phyloP scores from a whole-genome alignment of 1,140 invertebrate genomes.

The Sitodiplosis mosellana region DNA sequence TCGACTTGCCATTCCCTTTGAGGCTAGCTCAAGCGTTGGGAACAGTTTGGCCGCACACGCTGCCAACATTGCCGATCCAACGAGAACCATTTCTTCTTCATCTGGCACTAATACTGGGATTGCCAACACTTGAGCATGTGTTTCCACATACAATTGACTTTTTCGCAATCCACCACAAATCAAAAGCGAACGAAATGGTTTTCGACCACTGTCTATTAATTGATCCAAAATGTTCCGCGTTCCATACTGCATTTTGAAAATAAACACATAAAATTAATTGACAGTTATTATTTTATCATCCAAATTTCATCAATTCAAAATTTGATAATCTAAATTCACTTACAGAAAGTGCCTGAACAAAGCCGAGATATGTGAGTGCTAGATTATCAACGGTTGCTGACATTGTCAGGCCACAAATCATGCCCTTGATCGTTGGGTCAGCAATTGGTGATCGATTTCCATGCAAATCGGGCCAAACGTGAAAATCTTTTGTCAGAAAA shows the following conservation, averaged over 20 bases:
- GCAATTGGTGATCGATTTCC: slow-evolving; percentile 86
- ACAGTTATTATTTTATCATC: too few species aligned
- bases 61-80: slow-evolving; percentile 77
- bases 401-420: slow-evolving; percentile 62
- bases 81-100: slow-evolving; percentile 63
- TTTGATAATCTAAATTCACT: slow-evolving; percentile 23
- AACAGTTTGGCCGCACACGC: slow-evolving; percentile 50
- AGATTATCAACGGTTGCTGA: slow-evolving; percentile 50
- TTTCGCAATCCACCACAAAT: slow-evolving; percentile 81
- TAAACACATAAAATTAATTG: slow-evolving; percentile 11
- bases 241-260: too few species aligned
- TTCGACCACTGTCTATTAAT: slow-evolving; percentile 38
- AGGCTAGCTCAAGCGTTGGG: slow-evolving; percentile 32
- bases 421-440: slow-evolving; percentile 68
- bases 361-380: slow-evolving; percentile 70
- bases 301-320: background rate
- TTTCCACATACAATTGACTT: slow-evolving; percentile 67
- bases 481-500: slow-evolving; percentile 57
- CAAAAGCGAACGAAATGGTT: slow-evolving; percentile 47
- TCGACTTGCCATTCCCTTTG: slow-evolving; percentile 52
- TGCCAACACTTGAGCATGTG: slow-evolving; percentile 65
- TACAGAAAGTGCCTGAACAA: slow-evolving; percentile 75
- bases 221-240: slow-evolving; percentile 73
- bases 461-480: slow-evolving; percentile 89
- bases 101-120: slow-evolving; percentile 50